Evolutionary conservation across 2,113 vertebrate genomes (phyloP).

Genomic region (Orycteropus afer): DNA sequence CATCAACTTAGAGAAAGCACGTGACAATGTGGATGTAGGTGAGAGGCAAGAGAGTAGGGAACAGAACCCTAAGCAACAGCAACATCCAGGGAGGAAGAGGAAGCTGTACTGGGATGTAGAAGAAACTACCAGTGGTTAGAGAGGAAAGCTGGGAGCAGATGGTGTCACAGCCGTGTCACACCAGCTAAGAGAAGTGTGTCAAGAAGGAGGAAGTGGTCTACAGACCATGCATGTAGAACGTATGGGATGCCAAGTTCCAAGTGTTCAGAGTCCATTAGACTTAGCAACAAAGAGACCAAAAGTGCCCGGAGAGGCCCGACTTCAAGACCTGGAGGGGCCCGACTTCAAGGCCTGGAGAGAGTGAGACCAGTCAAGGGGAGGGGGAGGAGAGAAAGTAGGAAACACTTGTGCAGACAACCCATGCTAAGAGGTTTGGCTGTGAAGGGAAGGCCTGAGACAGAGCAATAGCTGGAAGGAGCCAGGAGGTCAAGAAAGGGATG

Average conservation of each 20-base stretch:
- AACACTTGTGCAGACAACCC: background rate
- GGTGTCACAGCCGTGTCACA: background rate
- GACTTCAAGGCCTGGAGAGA: background rate
- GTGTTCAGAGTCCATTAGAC: background rate
- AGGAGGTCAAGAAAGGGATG: background rate
- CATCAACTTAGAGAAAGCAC: background rate
- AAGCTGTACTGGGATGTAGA: rapidly evolving
- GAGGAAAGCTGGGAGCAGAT: background rate
- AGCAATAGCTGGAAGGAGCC: background rate
- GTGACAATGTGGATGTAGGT: rapidly evolving
- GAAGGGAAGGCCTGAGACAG: background rate
- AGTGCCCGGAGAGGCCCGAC: background rate
- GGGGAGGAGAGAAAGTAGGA: background rate
- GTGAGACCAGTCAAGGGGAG: background rate
- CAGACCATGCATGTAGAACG: background rate
- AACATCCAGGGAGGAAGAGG: background rate
- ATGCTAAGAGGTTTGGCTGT: background rate
- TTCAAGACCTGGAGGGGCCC: too few species aligned
- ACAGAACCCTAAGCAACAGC: background rate
- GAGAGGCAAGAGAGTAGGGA: background rate
- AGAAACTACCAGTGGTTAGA: rapidly evolving
- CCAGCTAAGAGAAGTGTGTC: background rate
- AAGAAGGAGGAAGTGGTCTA: constrained; percentile 39
- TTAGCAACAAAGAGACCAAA: constrained; percentile 56
- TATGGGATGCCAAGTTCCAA: background rate